A percentile compares a stretch with the other conserved stretches of the same genome.
Conservation (phyloP, 2,888 invertebrate genomes). For the Dioctria linearis region DNA sequence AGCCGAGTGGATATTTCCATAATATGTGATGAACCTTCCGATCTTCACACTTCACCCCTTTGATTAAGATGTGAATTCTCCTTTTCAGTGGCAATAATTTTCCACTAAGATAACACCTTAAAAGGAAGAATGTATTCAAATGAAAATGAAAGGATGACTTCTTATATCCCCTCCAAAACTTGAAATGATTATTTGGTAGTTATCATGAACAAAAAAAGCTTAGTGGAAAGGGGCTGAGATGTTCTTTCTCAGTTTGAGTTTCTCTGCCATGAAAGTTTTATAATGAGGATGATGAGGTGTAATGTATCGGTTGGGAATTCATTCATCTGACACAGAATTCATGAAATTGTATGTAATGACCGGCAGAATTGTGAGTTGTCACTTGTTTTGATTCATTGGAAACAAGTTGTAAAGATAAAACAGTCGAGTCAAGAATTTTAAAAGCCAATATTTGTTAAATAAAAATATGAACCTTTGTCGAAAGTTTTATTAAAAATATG, state of each 20-base stretch:
- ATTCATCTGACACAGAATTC: too few species aligned
- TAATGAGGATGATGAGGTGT: too few species aligned
- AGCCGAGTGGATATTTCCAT: conserved; percentile 14
- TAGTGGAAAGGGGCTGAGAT: conserved; percentile 14
- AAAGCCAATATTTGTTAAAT: too few species aligned
- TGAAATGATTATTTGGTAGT: conserved; percentile 39
- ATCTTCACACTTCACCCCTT: conserved; percentile 24
- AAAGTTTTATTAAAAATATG: too few species aligned
- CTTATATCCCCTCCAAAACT: conserved; percentile 35
- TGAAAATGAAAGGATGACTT: conserved; percentile 45
- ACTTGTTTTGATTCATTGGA: too few species aligned
- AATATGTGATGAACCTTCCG: conserved; percentile 34
- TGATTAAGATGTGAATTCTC: conserved; percentile 18
- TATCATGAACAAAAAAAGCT: conserved; percentile 21
- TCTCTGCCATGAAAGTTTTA: too few species aligned
- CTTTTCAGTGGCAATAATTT: conserved; percentile 26
- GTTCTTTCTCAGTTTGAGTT: conserved; percentile 18
- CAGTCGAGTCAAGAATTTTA: too few species aligned
- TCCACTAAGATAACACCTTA: conserved; percentile 22
- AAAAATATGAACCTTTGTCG: too few species aligned
- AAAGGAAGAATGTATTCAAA: conserved; percentile 37
- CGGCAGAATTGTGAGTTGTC: too few species aligned
- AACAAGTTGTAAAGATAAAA: too few species aligned
- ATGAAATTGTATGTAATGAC: too few species aligned
- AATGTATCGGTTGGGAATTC: too few species aligned